Evolutionary conservation across 92 coral and sea anemone species (phyloP), one percentile per base, ranked within the genome.

Genomic region (Isaurus tuberculatus): DNA sequence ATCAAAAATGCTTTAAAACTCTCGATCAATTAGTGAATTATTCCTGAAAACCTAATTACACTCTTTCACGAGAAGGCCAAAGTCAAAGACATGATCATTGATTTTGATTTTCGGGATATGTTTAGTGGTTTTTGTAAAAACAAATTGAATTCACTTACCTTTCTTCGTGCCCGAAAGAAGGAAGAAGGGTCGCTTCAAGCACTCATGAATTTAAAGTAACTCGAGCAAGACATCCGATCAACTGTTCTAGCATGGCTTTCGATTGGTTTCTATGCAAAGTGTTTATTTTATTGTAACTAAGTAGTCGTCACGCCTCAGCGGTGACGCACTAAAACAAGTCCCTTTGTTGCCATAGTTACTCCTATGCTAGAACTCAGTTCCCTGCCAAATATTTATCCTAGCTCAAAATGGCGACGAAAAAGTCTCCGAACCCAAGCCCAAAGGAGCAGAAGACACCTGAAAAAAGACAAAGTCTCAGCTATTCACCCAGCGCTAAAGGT

Each of bases 331-430:
- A 58, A 57, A 77, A 77, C 11, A 77, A 22, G 28, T 26, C 4
- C 33, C 31, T 32, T 46, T 43, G 60, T 79, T 79, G 74, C 64
- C 20, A 73, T 74, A 42, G 64, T 32, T 44, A 31, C 64, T 23
- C 40, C 15, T 0, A 2, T 19, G 53, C 29, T 70, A 40, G 79
- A 53, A 70, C 74, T 23, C 74, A 84, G 83, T 69, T 23, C 49
- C 37, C 79, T 46, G 40, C 14, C 49, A 25, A 5, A 60, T n/a
- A n/a, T 68, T 0, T 75, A 3, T 28, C n/a, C 29, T 26, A 23
- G 23, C 87, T 65, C 88, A 88, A 88, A 4, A 94, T 94, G 94
- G 97, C 96, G 83, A 80, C 87, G 55, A 86, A 73, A 75, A 84
- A 87, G 57, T 51, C 30, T n/a, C 89, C 85, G 25, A 60, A 85